Percentiles rank a stretch among this genome's conserved stretches.
Conservation (phyloP, 2,888 invertebrate genomes). For the Mayetiola destructor region DNA sequence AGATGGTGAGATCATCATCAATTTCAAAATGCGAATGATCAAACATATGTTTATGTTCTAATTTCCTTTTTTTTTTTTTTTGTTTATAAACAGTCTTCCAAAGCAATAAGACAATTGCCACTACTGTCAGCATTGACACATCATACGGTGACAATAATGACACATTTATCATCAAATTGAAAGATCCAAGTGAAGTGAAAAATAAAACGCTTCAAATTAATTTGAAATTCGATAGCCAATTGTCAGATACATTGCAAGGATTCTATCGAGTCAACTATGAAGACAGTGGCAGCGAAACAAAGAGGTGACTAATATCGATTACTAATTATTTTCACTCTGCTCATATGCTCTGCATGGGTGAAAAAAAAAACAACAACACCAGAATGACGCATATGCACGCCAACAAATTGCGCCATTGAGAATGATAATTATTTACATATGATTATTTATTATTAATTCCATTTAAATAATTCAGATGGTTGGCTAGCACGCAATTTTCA, state of each 20-base stretch:
- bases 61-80: neutral
- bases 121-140: conserved; percentile 21
- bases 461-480: no score
- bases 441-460: no score
- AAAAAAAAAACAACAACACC: no score
- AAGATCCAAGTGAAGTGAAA: neutral
- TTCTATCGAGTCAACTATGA: conserved; percentile 39
- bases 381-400: no score
- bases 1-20: neutral
- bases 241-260: conserved; percentile 42
- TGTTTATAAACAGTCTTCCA: neutral
- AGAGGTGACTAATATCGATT: conserved; percentile 31
- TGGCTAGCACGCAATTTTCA: conserved; percentile 68
- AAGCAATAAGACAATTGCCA: neutral
- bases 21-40: neutral
- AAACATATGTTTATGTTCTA: neutral
- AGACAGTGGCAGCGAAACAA: conserved; percentile 29
- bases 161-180: conserved; percentile 24
- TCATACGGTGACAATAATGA: conserved; percentile 30
- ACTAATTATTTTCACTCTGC: neutral
- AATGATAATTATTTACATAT: no score
- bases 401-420: no score
- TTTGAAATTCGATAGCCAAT: conserved; percentile 39
- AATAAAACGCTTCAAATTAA: conserved; percentile 24
- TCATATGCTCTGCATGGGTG: no score